These are phyloP conservation scores for Papilio protenor DNA, from an alignment of 2,888 invertebrate genomes.

Conservation along the genomic window DNA sequence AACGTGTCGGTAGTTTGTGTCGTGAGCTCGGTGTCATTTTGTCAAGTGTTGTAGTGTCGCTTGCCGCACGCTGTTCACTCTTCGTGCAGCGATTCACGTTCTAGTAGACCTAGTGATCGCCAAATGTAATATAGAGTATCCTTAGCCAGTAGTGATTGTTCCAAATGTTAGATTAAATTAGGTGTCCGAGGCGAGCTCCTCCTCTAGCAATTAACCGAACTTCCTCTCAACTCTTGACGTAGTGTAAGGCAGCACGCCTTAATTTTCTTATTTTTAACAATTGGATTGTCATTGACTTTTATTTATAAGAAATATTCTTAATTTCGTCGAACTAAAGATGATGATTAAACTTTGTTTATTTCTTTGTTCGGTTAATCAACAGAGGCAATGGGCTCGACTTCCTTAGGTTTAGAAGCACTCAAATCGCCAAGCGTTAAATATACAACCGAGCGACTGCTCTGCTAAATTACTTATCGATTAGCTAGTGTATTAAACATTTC, in stretches of 20 bases:
- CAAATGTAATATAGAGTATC: constrained; percentile 82
- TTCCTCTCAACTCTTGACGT: constrained; percentile 34
- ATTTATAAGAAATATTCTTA: background rate
- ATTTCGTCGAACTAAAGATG: background rate
- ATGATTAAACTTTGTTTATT: constrained; percentile 27
- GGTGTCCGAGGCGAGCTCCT: constrained; percentile 66
- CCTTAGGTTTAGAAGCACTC: constrained; percentile 70
- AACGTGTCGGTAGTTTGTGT: constrained; percentile 63
- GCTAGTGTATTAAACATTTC: constrained; percentile 72
- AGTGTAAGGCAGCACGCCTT: background rate
- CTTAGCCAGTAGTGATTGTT: constrained; percentile 82
- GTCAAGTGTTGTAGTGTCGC: constrained; percentile 63
- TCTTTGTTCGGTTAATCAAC: constrained; percentile 37
- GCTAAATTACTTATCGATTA: constrained; percentile 68
- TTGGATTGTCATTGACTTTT: background rate
- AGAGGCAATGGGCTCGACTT: constrained; percentile 47
- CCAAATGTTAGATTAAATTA: constrained; percentile 82
- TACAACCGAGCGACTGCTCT: constrained; percentile 69
- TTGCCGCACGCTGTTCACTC: constrained; percentile 54
- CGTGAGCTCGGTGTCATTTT: constrained; percentile 72
- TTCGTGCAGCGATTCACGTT: constrained; percentile 69
- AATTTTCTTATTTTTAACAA: background rate
- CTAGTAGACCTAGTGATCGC: constrained; percentile 80
- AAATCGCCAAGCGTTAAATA: constrained; percentile 69
- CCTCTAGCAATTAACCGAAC: constrained; percentile 56